These are phyloP conservation scores for Python bivittatus DNA, from an alignment of 2,113 vertebrate genomes.

Conservation along the genomic window DNA sequence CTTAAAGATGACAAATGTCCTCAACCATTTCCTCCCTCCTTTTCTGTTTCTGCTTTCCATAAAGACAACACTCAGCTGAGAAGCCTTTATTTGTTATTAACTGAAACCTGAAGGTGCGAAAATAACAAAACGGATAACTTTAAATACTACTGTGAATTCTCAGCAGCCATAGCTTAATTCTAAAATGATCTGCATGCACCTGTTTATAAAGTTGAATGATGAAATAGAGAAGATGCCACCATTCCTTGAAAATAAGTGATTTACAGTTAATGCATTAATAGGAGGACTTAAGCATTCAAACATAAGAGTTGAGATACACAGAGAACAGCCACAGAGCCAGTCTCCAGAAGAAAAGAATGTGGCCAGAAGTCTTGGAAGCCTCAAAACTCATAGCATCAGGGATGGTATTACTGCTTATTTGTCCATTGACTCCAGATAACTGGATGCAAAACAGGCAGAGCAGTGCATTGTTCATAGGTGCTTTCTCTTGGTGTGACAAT, in stretches of 20 bases:
- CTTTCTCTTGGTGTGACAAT: background rate
- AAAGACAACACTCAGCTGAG: background rate
- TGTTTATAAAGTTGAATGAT: slow-evolving; percentile 21
- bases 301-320: background rate
- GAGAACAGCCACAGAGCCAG: background rate
- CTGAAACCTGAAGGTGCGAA: background rate
- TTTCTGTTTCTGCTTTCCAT: background rate
- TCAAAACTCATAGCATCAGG: background rate
- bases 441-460: background rate
- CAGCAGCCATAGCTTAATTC: background rate
- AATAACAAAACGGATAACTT: background rate
- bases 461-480: background rate
- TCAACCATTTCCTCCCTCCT: background rate
- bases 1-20: background rate
- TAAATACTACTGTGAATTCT: slow-evolving; percentile 3
- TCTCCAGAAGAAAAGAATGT: background rate
- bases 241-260: slow-evolving; percentile 1
- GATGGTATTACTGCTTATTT: background rate
- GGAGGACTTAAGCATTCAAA: background rate
- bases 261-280: slow-evolving; percentile 17
- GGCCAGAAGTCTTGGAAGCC: background rate
- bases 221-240: background rate
- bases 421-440: background rate
- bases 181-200: background rate
- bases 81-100: background rate